phyloP scores from a whole-genome alignment of 2,113 vertebrate genomes.

The Halichoeres trimaculatus region DNA sequence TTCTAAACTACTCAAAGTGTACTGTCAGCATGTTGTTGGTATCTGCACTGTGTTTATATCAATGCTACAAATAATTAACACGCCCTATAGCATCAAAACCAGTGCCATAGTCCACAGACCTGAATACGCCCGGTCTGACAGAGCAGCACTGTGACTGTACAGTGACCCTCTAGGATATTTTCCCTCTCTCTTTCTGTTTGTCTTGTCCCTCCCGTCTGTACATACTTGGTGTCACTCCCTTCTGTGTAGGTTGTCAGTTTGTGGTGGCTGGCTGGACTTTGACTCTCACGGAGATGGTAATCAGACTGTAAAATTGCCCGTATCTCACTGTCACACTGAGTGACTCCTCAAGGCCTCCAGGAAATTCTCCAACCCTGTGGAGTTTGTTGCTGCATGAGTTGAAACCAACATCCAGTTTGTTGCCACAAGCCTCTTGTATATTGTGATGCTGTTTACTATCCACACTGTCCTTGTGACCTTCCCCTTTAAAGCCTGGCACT shows the following conservation, averaged over 20 bases:
- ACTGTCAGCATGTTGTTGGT: too few relatives aligned
- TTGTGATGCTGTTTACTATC: slow-evolving; percentile 36
- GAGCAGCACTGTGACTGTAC: slow-evolving; percentile 2
- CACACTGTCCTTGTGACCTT: slow-evolving; percentile 20
- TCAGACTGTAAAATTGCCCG: slow-evolving; percentile 10
- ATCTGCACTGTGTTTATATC: neutral
- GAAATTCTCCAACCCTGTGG: slow-evolving; percentile 6
- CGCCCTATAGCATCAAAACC: neutral
- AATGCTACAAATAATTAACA: slow-evolving; percentile 4
- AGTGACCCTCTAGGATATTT: slow-evolving; percentile 7
- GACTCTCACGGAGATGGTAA: slow-evolving; percentile 3
- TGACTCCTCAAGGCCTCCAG: neutral
- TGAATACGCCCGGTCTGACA: neutral
- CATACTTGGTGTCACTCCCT: slow-evolving; percentile 21
- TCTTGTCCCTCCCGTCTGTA: neutral
- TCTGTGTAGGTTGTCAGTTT: neutral
- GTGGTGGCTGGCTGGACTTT: slow-evolving; percentile 14
- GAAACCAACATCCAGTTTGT: slow-evolving; percentile 2
- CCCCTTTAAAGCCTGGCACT: slow-evolving; percentile 27
- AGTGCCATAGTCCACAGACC: slow-evolving; percentile 1
- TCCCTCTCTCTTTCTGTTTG: neutral
- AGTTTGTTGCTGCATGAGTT: slow-evolving; percentile 39
- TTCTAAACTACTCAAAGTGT: too few relatives aligned
- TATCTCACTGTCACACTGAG: neutral
- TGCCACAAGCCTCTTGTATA: slow-evolving; percentile 26